Percentiles rank a stretch among this genome's conserved stretches.
Evolutionary conservation across 2,888 invertebrate genomes (phyloP).

Genomic region (Pyrgus malvae): DNA sequence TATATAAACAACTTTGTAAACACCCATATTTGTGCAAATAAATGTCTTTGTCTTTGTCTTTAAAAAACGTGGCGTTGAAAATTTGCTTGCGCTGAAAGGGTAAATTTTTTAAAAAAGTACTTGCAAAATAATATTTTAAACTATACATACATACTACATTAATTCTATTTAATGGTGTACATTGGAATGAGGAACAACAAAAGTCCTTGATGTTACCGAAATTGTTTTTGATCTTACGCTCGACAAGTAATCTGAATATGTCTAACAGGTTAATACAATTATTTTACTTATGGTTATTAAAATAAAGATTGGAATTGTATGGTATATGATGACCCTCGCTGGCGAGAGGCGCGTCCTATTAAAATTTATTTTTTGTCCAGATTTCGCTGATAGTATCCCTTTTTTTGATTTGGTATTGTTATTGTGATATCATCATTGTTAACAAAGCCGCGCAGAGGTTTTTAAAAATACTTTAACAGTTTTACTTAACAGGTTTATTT

Average conservation of each 20-base stretch:
- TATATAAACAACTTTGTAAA: too few species aligned
- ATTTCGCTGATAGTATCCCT: neutral
- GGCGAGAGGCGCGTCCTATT: conserved; percentile 1
- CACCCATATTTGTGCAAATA: too few species aligned
- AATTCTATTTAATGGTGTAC: neutral
- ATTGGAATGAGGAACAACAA: conserved; percentile 31
- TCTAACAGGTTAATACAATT: conserved; percentile 3
- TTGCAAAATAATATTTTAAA: too few species aligned
- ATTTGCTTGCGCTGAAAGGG: too few species aligned
- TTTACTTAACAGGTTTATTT: too few species aligned
- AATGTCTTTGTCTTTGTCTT: too few species aligned
- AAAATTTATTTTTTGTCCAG: neutral
- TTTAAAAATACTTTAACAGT: too few species aligned
- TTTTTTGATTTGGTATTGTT: neutral
- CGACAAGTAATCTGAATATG: conserved; percentile 12
- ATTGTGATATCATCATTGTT: too few species aligned
- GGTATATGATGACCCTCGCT: neutral
- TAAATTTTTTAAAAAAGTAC: too few species aligned
- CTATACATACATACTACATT: neutral
- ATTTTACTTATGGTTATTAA: neutral
- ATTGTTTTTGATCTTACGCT: conserved; percentile 10
- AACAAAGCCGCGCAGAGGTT: too few species aligned
- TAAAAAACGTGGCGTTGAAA: too few species aligned
- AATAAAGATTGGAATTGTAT: neutral
- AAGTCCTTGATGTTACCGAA: conserved; percentile 23